Conservation (phyloP, 2,888 invertebrate species). For the Chrysopilus asiliformis region DNA sequence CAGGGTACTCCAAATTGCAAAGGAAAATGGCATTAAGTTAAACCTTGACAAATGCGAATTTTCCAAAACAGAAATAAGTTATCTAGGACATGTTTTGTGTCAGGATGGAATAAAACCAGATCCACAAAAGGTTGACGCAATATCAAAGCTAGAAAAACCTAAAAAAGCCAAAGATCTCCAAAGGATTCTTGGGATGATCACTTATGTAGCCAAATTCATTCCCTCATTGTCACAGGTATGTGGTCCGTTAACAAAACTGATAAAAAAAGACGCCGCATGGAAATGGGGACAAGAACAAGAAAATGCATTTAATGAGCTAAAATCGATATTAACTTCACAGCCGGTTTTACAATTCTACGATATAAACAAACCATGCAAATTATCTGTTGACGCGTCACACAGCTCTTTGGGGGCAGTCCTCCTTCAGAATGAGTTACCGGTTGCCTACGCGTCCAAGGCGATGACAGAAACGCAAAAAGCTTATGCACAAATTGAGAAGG, state of each 20-base stretch:
- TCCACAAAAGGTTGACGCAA: too few species aligned
- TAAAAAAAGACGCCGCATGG: conserved; percentile 13
- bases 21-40: too few species aligned
- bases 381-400: conserved; percentile 20
- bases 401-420: conserved; percentile 14
- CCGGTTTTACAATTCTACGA: conserved; percentile 21
- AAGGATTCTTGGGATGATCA: too few species aligned
- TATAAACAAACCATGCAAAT: conserved; percentile 16
- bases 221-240: too few species aligned
- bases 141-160: too few species aligned
- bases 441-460: conserved; percentile 6
- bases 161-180: too few species aligned
- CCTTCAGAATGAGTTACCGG: conserved; percentile 8
- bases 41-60: too few species aligned
- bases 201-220: too few species aligned
- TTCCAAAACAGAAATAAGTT: too few species aligned
- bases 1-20: too few species aligned
- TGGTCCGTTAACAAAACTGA: conserved; percentile 11
- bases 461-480: conserved; percentile 8
- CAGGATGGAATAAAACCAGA: too few species aligned
- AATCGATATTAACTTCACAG: conserved; percentile 13
- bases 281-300: conserved; percentile 13
- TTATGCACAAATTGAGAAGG: conserved; percentile 21
- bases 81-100: too few species aligned
- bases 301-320: conserved; percentile 13